Evolutionary conservation across 2,888 invertebrate species (phyloP).

Genomic region (Syrphus vitripennis): DNA sequence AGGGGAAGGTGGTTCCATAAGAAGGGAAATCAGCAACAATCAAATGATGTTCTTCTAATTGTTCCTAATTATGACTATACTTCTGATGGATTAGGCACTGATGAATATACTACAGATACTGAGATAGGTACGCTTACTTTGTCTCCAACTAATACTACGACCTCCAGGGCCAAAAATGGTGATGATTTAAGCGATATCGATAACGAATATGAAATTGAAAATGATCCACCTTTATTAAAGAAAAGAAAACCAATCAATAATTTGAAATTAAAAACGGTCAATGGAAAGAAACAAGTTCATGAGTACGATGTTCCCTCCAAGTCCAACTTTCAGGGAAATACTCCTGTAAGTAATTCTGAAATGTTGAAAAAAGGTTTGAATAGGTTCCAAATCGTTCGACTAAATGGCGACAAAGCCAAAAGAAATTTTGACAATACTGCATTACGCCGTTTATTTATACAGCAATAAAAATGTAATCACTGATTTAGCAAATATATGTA

Average conservation of each 20-base stretch:
- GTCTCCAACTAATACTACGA: no score
- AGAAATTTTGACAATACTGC: background rate
- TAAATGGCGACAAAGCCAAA: background rate
- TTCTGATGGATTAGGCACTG: no score
- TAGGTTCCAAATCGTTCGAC: background rate
- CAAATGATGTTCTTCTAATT: background rate
- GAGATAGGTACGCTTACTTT: no score
- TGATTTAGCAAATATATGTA: background rate
- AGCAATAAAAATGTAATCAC: background rate
- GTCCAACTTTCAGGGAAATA: no score
- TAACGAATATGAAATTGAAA: background rate
- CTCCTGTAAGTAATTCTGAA: background rate
- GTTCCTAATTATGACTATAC: no score
- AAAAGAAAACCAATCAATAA: background rate
- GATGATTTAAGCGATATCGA: background rate
- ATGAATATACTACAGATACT: no score
- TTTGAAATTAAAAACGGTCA: background rate
- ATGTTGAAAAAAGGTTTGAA: background rate
- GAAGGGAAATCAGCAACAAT: background rate
- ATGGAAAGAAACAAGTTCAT: background rate
- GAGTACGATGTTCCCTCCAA: background rate
- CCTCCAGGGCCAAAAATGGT: no score
- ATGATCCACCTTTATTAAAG: background rate
- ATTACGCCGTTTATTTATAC: background rate
- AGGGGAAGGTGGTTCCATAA: background rate